Conservation (phyloP, 2,888 invertebrate genomes). For the Molorchus minor region DNA sequence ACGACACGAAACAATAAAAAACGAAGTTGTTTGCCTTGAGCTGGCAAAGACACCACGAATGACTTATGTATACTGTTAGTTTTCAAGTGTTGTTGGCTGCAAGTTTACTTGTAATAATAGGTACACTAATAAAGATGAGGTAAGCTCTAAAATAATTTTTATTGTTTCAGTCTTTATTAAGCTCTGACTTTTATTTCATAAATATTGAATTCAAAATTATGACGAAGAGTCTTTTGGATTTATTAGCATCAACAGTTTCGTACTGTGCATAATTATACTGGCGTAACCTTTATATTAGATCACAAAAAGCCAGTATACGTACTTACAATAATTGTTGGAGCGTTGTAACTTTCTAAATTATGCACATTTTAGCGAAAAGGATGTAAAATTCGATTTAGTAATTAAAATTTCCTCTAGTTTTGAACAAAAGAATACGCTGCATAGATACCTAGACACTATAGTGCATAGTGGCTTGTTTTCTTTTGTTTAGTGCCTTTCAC, state of each 20-base stretch:
- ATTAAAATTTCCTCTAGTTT: constrained; percentile 44
- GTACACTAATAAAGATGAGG: constrained; percentile 41
- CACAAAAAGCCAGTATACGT: constrained; percentile 34
- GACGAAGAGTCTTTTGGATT: constrained; percentile 6
- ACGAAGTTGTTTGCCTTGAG: constrained; percentile 61
- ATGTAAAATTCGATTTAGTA: constrained; percentile 44
- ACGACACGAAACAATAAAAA: constrained; percentile 37
- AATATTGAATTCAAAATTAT: constrained; percentile 1
- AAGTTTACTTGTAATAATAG: constrained; percentile 29
- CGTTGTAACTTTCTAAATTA: constrained; percentile 45
- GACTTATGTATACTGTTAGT: constrained; percentile 47
- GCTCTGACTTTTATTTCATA: background rate
- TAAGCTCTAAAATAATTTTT: constrained; percentile 30
- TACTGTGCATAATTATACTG: constrained; percentile 11
- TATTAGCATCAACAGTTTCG: constrained; percentile 14
- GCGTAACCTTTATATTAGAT: constrained; percentile 22
- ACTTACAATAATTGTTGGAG: constrained; percentile 32
- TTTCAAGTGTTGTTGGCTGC: constrained; percentile 35
- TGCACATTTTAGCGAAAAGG: constrained; percentile 46
- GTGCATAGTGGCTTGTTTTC: constrained; percentile 34
- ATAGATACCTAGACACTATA: too few species aligned
- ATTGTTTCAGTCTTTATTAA: constrained; percentile 5
- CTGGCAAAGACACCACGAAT: constrained; percentile 55
- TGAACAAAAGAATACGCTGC: constrained; percentile 46
- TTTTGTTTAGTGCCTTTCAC: constrained; percentile 40